phyloP scores from a whole-genome alignment of 2,888 invertebrate genomes.

The Amblyteles armatorius region DNA sequence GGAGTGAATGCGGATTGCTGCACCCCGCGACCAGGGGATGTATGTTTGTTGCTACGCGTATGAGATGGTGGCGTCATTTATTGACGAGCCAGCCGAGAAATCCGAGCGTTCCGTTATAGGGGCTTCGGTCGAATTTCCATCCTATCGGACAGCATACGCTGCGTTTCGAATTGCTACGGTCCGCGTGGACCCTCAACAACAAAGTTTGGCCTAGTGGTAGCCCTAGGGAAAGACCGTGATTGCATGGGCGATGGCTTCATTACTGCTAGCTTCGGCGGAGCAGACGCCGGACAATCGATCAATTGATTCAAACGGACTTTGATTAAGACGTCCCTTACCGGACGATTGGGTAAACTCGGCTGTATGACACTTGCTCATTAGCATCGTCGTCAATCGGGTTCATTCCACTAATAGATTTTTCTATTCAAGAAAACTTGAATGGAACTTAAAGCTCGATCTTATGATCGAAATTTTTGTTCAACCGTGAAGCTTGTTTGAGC shows the following conservation, averaged over 20 bases:
- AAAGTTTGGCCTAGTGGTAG: slow-evolving; percentile 72
- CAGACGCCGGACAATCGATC: slow-evolving; percentile 61
- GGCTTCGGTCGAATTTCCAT: slow-evolving; percentile 37
- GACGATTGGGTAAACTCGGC: neutral
- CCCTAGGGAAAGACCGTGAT: slow-evolving; percentile 62
- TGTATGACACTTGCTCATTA: slow-evolving; percentile 12
- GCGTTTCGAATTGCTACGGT: slow-evolving; percentile 18
- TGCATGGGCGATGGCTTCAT: slow-evolving; percentile 75
- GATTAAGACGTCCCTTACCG: slow-evolving; percentile 12
- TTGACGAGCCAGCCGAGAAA: slow-evolving; percentile 35
- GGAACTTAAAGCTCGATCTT: neutral
- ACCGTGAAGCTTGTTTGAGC: neutral
- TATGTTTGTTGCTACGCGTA: slow-evolving; percentile 1
- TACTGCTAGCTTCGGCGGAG: slow-evolving; percentile 63
- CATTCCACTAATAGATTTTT: neutral
- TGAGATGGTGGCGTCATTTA: slow-evolving; percentile 43
- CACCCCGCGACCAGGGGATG: neutral
- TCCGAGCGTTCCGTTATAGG: slow-evolving; percentile 46
- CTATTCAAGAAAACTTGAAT: neutral
- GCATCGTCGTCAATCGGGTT: neutral
- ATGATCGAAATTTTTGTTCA: neutral
- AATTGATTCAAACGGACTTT: slow-evolving; percentile 41
- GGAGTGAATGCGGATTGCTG: neutral
- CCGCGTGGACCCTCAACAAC: slow-evolving; percentile 51
- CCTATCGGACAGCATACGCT: slow-evolving; percentile 7